Evolutionary conservation across 37 sponge, comb jelly and placozoan species (phyloP).

Genomic region (Ianthella basta): DNA sequence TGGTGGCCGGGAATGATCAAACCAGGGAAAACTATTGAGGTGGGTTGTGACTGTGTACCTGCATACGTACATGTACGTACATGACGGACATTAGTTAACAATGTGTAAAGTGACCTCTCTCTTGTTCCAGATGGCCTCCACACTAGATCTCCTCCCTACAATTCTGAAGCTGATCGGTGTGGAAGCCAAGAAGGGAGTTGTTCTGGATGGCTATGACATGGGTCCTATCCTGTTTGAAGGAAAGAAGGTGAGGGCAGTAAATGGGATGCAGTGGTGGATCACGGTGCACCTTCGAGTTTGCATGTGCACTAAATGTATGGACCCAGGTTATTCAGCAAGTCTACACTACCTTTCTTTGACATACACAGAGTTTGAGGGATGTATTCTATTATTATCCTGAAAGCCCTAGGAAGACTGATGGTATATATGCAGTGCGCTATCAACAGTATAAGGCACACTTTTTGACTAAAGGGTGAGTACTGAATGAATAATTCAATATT

Average conservation of each 20-base stretch:
- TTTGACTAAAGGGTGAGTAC: conserved; percentile 56
- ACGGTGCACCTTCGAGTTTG: no score
- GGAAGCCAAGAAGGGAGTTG: conserved; percentile 12
- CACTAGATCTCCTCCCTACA: conserved; percentile 69
- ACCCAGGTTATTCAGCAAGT: no score
- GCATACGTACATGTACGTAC: no score
- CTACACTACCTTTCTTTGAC: no score
- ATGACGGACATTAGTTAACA: no score
- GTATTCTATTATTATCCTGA: conserved; percentile 61
- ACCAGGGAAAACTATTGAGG: conserved; percentile 65
- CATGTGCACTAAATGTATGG: no score
- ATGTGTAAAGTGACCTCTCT: no score
- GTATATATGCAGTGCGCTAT: conserved; percentile 64
- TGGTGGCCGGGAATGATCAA: conserved; percentile 82
- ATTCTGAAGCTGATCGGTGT: conserved; percentile 57
- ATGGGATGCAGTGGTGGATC: no score
- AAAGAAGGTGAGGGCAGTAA: conserved; percentile 3
- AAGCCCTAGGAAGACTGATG: conserved; percentile 20
- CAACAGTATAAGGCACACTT: conserved; percentile 78
- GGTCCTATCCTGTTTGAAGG: conserved; percentile 43
- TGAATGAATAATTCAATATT: no score
- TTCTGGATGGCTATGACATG: conserved; percentile 71
- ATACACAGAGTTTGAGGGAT: conserved; percentile 37
- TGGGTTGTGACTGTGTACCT: no score
- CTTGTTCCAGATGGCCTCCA: conserved; percentile 47